Evolutionary conservation across 2,113 vertebrate genomes (phyloP), one percentile per base, ranked within the genome.

Genomic region (Paradisaea rubra): DNA sequence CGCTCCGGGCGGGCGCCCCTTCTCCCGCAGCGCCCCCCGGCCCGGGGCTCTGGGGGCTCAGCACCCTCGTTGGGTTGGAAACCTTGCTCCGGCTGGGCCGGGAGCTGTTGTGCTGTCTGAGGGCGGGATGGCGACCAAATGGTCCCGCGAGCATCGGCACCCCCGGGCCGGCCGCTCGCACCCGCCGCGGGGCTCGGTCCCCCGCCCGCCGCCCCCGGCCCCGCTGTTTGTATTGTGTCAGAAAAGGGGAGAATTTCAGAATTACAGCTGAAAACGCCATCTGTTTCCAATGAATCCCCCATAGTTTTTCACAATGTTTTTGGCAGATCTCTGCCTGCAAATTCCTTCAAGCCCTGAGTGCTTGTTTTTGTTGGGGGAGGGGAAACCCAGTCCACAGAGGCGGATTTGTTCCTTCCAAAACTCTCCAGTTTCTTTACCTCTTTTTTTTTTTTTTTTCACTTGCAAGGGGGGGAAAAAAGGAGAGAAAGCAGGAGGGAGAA

Each of bases 331-430:
- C 97, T 97, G 97, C 97, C 97, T 97, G 96, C 97, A 97, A 98
- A 98, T 98, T 98, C 98, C 98, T 98, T 97, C 83, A 96, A 98
- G 98, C 98, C 97, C 95, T 80, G 96, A 98, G 97, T 97, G 96
- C 97, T 98, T 98, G 98, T 98, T 99, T 98, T 98, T 97, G 98
- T 99, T 98, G 99, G 98, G 98, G 98, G 98, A 98, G 97, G 98
- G 98, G 98, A 95, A 96, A 90, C 96, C 96, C 94, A 96, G 97
- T 97, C 97, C 98, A 98, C 98, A 98, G 98, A 98, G 98, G 96
- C 97, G 97, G 97, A 95, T 98, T 98, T 98, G 98, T 98, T 98
- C 98, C 97, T 98, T 97, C 96, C 97, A 96, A 96, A 98, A 97
- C 96, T 97, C 97, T 98, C 97, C 95, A 91, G 96, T 98, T 98